Evolutionary conservation across 2,113 vertebrate genomes (phyloP).

Genomic region (Benitochromis conjunctus): DNA sequence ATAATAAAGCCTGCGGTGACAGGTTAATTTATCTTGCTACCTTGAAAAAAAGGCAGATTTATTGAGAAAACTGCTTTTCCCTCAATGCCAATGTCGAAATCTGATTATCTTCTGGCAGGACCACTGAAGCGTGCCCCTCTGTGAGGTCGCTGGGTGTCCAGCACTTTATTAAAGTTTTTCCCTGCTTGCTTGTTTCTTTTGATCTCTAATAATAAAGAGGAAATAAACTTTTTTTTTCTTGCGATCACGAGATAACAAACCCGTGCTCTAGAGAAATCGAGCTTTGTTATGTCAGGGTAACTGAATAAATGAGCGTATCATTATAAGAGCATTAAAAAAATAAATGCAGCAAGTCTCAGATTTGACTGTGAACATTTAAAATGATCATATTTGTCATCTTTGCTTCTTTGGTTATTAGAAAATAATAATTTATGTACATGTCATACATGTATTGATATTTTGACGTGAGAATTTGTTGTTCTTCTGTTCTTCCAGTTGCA

Average conservation of each 20-base stretch:
- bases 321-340: neutral
- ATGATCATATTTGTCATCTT: neutral
- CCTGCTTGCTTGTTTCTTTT: neutral
- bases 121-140: neutral
- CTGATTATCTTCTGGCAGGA: neutral
- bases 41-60: neutral
- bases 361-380: neutral
- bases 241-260: neutral
- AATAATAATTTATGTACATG: neutral
- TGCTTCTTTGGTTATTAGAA: neutral
- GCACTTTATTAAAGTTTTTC: neutral
- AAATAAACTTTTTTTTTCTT: neutral
- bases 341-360: neutral
- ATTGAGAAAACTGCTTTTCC: neutral
- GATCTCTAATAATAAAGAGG: neutral
- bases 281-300: neutral
- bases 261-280: neutral
- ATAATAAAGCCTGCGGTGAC: neutral
- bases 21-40: neutral
- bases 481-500: conserved; percentile 68
- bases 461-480: neutral
- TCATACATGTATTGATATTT: neutral
- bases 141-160: neutral
- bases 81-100: neutral
- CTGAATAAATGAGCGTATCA: neutral